A percentile compares a stretch with the other conserved stretches of the same genome.
phyloP scores from a whole-genome alignment of 2,797 vertebrate species.

The Tangara arthus region DNA sequence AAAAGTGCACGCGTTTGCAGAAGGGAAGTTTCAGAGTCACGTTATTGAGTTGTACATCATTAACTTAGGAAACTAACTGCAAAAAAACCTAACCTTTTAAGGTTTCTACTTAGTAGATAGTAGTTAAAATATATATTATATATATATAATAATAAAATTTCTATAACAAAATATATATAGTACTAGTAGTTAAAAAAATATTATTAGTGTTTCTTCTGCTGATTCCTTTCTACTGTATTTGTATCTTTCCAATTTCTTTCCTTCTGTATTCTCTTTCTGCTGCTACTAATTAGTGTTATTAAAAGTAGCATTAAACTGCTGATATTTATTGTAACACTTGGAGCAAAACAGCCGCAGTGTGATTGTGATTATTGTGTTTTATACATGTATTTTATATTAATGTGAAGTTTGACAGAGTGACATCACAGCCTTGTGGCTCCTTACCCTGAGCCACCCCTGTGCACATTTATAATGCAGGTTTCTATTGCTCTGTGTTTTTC shows the following conservation, averaged over 20 bases:
- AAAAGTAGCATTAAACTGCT: neutral
- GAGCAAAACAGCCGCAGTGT: fast-evolving
- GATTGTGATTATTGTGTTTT: neutral
- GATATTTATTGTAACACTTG: fast-evolving
- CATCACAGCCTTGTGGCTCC: neutral
- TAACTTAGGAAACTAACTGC: neutral
- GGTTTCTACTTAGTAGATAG: fast-evolving
- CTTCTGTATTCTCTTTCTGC: neutral
- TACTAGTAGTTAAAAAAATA: fast-evolving
- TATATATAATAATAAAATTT: too few species aligned
- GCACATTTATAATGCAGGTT: neutral
- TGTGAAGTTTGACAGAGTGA: neutral
- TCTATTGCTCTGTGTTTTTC: neutral
- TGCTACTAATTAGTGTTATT: fast-evolving
- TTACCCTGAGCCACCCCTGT: neutral
- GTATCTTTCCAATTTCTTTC: too few species aligned
- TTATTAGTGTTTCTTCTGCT: neutral
- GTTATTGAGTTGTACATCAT: fast-evolving
- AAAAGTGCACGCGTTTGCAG: fast-evolving
- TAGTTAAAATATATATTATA: too few species aligned
- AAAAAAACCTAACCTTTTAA: fast-evolving
- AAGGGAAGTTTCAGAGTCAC: fast-evolving
- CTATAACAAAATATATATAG: too few species aligned
- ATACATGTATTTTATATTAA: fast-evolving
- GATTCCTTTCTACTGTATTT: neutral